Conservation (phyloP, 2,888 invertebrate species). For the Ariolimax columbianus region DNA sequence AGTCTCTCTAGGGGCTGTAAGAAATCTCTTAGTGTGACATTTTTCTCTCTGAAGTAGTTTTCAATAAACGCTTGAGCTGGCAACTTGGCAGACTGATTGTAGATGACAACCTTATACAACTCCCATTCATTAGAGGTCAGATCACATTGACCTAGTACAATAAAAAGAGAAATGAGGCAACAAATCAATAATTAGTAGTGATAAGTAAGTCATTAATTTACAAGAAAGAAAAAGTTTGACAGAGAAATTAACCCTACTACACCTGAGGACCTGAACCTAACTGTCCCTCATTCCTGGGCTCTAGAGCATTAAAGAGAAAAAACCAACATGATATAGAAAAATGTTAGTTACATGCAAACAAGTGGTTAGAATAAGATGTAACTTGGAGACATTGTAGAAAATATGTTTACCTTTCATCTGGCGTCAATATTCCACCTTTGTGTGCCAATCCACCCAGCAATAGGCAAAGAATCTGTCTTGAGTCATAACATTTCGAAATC, state of each 20-base stretch:
- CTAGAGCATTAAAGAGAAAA: too few relatives aligned
- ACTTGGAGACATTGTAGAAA: too few relatives aligned
- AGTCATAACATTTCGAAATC: too few relatives aligned
- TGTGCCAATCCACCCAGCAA: too few relatives aligned
- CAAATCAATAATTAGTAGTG: background rate
- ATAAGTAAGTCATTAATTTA: background rate
- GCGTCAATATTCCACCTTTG: too few relatives aligned
- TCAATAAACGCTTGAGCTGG: constrained; percentile 30
- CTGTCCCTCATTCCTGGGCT: background rate
- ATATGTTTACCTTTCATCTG: too few relatives aligned
- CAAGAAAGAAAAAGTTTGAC: background rate
- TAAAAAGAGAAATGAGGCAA: background rate
- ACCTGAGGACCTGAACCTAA: background rate
- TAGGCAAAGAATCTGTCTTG: too few relatives aligned
- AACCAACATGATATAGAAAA: too few relatives aligned
- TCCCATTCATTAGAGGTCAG: background rate
- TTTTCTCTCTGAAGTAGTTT: background rate
- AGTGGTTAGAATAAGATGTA: too few relatives aligned
- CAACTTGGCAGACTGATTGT: background rate
- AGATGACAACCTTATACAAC: background rate
- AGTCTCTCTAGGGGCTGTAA: constrained; percentile 1
- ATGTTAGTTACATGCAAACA: too few relatives aligned
- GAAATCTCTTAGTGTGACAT: constrained; percentile 4
- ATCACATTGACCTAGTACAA: background rate
- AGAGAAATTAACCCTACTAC: background rate